Percentiles rank a stretch among this genome's conserved stretches.
phyloP scores from a whole-genome alignment of 2,797 vertebrate species.

The Phoxinus dragarum region DNA sequence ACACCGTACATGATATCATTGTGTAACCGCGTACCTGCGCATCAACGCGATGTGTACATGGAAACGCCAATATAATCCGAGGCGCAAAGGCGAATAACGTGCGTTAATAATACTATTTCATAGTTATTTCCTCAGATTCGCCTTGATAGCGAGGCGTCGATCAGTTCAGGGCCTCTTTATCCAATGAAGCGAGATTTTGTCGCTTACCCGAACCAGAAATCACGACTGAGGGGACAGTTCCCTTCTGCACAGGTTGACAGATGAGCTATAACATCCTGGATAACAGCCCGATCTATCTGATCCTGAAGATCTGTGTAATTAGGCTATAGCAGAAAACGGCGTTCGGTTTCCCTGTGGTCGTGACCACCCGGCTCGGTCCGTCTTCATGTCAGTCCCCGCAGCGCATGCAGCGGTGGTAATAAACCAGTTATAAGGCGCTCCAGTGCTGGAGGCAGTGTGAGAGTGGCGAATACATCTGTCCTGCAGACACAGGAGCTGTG shows the following conservation, averaged over 20 bases:
- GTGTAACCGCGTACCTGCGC: constrained; percentile 54
- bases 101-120: not conserved
- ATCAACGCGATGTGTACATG: constrained; percentile 15
- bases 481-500: not conserved
- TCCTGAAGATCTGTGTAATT: constrained; percentile 34
- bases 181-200: constrained; percentile 20
- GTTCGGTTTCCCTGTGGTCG: constrained; percentile 41
- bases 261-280: constrained; percentile 11
- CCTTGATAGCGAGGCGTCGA: constrained; percentile 11
- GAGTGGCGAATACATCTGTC: constrained; percentile 25
- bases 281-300: constrained; percentile 2
- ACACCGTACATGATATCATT: not conserved
- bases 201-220: constrained; percentile 30
- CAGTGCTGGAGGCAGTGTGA: constrained; percentile 44
- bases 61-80: constrained; percentile 30
- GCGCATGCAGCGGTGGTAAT: constrained; percentile 35
- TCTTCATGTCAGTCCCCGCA: constrained; percentile 28
- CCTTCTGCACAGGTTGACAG: constrained; percentile 14
- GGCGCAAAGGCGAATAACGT: not conserved
- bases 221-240: constrained; percentile 40
- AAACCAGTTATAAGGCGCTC: constrained; percentile 34
- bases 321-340: constrained; percentile 24
- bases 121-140: not conserved
- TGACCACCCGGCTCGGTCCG: constrained; percentile 30
- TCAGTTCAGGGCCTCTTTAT: constrained; percentile 34